phyloP scores from a whole-genome alignment of 2,113 vertebrate genomes.

The Protobothrops flavoviridis region DNA sequence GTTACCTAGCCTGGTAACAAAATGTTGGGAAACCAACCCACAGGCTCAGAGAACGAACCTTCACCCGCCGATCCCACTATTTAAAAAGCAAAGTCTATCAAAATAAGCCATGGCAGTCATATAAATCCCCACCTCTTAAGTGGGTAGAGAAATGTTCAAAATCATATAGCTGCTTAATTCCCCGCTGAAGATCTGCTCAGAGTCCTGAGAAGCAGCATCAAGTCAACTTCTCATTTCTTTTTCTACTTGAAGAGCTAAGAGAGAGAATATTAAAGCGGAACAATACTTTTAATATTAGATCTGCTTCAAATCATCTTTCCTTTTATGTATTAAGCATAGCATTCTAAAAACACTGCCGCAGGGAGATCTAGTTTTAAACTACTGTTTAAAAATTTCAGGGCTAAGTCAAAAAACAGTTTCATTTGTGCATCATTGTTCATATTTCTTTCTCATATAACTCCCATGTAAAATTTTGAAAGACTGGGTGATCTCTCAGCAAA shows the following conservation, averaged over 20 bases:
- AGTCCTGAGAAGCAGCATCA: neutral
- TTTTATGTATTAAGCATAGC: conserved; percentile 4
- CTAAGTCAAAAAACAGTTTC: neutral
- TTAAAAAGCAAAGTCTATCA: neutral
- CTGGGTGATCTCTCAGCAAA: neutral
- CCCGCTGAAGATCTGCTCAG: neutral
- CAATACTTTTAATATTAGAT: neutral
- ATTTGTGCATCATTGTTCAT: neutral
- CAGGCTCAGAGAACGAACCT: too few relatives aligned
- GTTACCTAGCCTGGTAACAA: too few relatives aligned
- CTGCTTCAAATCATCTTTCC: neutral
- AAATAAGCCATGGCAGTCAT: neutral
- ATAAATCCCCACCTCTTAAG: conserved; percentile 4
- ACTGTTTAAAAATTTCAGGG: neutral
- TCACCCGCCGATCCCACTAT: too few relatives aligned
- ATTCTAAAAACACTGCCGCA: neutral
- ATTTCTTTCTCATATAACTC: neutral
- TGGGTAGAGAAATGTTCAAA: conserved; percentile 10
- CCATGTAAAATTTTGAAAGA: neutral
- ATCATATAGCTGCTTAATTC: neutral
- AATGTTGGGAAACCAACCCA: too few relatives aligned
- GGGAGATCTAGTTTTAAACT: neutral
- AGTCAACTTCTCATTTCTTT: conserved; percentile 16
- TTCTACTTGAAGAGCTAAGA: conserved; percentile 7
- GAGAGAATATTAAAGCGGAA: conserved; percentile 35